These are phyloP conservation scores for Cephus sareptanus DNA, from an alignment of 2,888 invertebrate genomes.

Conservation along the genomic window DNA sequence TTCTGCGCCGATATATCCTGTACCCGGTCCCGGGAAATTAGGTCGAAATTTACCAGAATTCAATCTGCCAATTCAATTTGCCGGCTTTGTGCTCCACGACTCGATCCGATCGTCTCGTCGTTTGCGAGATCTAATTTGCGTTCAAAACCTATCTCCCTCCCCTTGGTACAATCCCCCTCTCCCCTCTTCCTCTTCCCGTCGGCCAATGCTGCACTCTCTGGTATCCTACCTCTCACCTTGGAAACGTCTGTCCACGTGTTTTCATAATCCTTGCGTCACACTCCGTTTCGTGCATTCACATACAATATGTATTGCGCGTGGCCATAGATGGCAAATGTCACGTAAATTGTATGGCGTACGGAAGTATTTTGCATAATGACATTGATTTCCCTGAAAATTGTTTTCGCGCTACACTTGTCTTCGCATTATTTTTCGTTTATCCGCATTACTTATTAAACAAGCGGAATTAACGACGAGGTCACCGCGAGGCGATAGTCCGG, in stretches of 20 bases:
- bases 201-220: neutral
- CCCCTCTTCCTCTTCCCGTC: neutral
- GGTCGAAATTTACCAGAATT: slow-evolving; percentile 51
- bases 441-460: neutral
- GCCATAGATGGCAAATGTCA: neutral
- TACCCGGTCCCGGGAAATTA: slow-evolving; percentile 37
- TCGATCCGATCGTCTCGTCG: slow-evolving; percentile 46
- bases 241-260: neutral
- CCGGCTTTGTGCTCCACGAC: slow-evolving; percentile 46
- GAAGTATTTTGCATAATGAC: neutral
- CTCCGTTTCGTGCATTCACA: neutral
- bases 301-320: neutral
- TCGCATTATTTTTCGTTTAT: neutral
- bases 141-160: slow-evolving; percentile 30
- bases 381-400: neutral
- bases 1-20: neutral
- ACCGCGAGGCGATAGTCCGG: neutral
- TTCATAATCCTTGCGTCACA: neutral
- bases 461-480: neutral
- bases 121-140: slow-evolving; percentile 56
- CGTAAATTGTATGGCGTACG: neutral
- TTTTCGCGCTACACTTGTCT: neutral
- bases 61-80: slow-evolving; percentile 54
- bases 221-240: neutral
- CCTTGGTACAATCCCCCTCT: neutral